A percentile compares a stretch with the other conserved stretches of the same genome.
These are phyloP conservation scores for Kryptolebias marmoratus DNA, from an alignment of 2,113 vertebrate species.

Conservation along the genomic window DNA sequence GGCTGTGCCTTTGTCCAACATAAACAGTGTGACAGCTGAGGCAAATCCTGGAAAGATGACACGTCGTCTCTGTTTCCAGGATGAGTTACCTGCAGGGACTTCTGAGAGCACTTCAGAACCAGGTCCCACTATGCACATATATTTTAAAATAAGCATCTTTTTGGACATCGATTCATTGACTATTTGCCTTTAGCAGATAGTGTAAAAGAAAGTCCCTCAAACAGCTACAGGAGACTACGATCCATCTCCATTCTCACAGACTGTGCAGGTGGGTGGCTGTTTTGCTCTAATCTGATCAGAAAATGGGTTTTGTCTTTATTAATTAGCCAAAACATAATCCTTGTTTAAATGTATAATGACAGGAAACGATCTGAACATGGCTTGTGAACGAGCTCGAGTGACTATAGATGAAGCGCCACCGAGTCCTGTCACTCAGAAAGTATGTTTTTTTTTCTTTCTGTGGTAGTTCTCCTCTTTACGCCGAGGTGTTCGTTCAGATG, in stretches of 20 bases:
- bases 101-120: slow-evolving; percentile 72
- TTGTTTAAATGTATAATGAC: slow-evolving; percentile 1
- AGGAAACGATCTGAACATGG: slow-evolving; percentile 85
- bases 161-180: background rate
- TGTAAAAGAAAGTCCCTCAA: slow-evolving; percentile 73
- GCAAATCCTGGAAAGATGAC: slow-evolving; percentile 65
- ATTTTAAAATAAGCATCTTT: background rate
- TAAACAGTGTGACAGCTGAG: slow-evolving; percentile 80
- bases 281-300: background rate
- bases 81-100: slow-evolving; percentile 73
- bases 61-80: slow-evolving; percentile 79
- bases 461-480: background rate
- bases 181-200: slow-evolving; percentile 62
- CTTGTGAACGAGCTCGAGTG: slow-evolving; percentile 83
- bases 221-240: slow-evolving; percentile 72
- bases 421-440: slow-evolving; percentile 81
- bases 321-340: no score
- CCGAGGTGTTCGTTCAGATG: background rate
- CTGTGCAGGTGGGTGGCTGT: slow-evolving; percentile 71
- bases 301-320: slow-evolving; percentile 2
- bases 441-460: slow-evolving; percentile 43
- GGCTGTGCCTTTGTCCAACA: slow-evolving; percentile 84
- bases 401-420: slow-evolving; percentile 75
- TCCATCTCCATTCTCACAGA: slow-evolving; percentile 80
- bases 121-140: slow-evolving; percentile 67